Evolutionary conservation across 2,888 invertebrate genomes (phyloP), one percentile per base, ranked within the genome.

Genomic region (Leptogaster cylindrica): DNA sequence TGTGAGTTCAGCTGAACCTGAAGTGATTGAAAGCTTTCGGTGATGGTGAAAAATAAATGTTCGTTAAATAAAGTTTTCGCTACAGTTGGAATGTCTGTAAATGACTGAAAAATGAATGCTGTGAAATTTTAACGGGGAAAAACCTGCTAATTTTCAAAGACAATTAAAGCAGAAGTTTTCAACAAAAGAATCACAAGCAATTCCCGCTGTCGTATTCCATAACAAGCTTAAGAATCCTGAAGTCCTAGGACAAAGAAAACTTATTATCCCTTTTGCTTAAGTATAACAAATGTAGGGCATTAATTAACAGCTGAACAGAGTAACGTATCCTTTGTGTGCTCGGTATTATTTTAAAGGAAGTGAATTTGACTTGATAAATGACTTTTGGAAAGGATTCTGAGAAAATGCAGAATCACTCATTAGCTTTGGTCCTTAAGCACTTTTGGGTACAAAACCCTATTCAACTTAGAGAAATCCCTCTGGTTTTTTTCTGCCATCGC

Each of bases 381-480:
- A 41, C 41, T 41, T 41, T 41, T 16, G 41, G 5, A 41, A 41
- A 16, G 16, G 41, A 41, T 41, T 41, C 41, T 1, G 2, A 41
- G 41, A 41, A 41, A 39, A 41, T 41, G 41, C 41, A 41, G 16
- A 41, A 18, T 41, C 41, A 41, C 41, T 41, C 41, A 41, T 41
- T 41, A 41, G 18, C 41, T 41, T 18, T 41, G 41, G 16, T 41
- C 41, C 41, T 41, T 41, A 41, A 41, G 41, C 41, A 41, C 41
- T 14, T 41, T 41, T 41, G 6, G 41, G 18, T 18, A 14, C 7
- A 18, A 41, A 41, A 41, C 4, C 1, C 41, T 18, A 41, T 41
- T 41, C 16, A 41, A 41, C 41, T 18, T 18, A 41, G 18, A 41
- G 41, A 18, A 41, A 18, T 41, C 18, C 7, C 41, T 14, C 41